Conservation (phyloP, 1,140 invertebrate genomes). For the Notospermus geniculatus region DNA sequence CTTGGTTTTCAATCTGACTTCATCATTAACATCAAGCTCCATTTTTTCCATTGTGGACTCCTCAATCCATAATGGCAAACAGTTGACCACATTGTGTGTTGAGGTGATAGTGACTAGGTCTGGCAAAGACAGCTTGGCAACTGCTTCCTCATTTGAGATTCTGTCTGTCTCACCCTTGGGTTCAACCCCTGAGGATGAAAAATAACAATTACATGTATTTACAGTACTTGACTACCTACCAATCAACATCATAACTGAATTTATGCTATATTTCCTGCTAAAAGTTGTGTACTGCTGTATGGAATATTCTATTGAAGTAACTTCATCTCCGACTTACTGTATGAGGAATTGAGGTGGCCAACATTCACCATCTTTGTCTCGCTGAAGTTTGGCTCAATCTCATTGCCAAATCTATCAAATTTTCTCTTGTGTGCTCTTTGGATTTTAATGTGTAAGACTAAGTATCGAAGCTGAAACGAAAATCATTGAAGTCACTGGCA, state of each 20-base stretch:
- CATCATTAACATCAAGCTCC: slow-evolving; percentile 30
- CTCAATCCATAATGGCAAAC: slow-evolving; percentile 32
- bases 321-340: slow-evolving; percentile 30
- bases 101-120: slow-evolving; percentile 18
- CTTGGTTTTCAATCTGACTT: slow-evolving; percentile 33
- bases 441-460: slow-evolving; percentile 30
- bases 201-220: background rate
- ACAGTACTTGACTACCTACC: too few relatives aligned
- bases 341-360: slow-evolving; percentile 45
- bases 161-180: slow-evolving; percentile 36
- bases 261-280: too few relatives aligned
- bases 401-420: slow-evolving; percentile 36
- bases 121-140: slow-evolving; percentile 18
- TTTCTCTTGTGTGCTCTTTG: slow-evolving; percentile 32
- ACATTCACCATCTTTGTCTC: slow-evolving; percentile 42
- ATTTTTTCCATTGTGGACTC: slow-evolving; percentile 32
- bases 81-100: background rate
- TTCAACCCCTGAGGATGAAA: slow-evolving; percentile 29
- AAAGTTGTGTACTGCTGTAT: too few relatives aligned
- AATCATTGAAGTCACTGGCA: slow-evolving; percentile 1
- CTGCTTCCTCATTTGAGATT: slow-evolving; percentile 25
- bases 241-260: too few relatives aligned
- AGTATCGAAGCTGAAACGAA: slow-evolving; percentile 32
- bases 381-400: slow-evolving; percentile 47
- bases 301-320: slow-evolving; percentile 1